These are phyloP conservation scores for Grammomys surdaster DNA, from an alignment of 2,113 vertebrate species.

Conservation along the genomic window DNA sequence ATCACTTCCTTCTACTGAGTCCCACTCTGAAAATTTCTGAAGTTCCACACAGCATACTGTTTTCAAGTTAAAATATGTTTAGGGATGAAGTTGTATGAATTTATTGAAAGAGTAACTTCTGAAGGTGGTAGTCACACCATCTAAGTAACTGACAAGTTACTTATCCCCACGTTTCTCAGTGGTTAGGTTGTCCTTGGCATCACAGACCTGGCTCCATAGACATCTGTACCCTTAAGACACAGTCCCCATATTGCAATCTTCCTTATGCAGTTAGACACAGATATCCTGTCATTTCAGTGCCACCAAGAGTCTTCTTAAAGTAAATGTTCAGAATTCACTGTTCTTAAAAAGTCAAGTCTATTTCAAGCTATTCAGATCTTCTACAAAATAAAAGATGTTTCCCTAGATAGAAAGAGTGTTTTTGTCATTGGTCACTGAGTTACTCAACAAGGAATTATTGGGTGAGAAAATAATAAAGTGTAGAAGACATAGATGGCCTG, in stretches of 20 bases:
- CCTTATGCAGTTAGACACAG: not conserved
- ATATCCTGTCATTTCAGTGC: not conserved
- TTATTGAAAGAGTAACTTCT: not conserved
- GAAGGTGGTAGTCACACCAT: not conserved
- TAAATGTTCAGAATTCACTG: not conserved
- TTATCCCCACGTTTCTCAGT: not conserved
- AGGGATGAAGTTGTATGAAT: not conserved
- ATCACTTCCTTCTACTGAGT: not conserved
- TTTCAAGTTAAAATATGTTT: constrained; percentile 3
- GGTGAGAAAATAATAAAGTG: not conserved
- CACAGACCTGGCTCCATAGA: not conserved
- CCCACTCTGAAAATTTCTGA: not conserved
- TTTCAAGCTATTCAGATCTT: not conserved
- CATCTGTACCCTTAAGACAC: not conserved
- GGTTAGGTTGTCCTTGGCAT: not conserved
- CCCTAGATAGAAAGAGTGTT: not conserved
- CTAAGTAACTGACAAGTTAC: constrained; percentile 9
- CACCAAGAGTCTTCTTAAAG: not conserved
- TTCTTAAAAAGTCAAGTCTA: not conserved
- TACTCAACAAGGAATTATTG: not conserved
- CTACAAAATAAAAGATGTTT: constrained; percentile 34
- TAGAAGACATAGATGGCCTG: not conserved
- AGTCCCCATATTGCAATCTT: not conserved
- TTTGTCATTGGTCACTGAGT: not conserved
- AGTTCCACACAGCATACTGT: not conserved